These are phyloP conservation scores for Mesocricetus auratus DNA, from an alignment of 2,113 vertebrate genomes.

Conservation along the genomic window DNA sequence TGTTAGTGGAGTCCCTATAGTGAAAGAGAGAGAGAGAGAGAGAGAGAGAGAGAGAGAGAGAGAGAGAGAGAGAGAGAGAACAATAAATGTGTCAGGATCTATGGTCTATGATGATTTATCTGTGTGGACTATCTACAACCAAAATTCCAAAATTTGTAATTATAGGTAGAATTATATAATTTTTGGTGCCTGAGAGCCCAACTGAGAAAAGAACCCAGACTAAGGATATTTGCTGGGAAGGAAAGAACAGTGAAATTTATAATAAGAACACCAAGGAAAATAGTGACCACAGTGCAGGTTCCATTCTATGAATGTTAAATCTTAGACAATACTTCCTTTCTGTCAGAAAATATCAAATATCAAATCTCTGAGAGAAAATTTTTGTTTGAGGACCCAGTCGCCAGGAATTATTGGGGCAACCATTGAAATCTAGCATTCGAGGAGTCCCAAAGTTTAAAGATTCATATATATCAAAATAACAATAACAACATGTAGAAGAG, in stretches of 20 bases:
- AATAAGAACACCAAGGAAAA: background rate
- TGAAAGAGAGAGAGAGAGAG: background rate
- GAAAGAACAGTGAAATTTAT: background rate
- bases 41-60: background rate
- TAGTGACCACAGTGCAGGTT: background rate
- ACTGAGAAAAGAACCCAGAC: background rate
- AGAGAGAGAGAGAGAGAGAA: background rate
- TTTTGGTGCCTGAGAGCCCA: background rate
- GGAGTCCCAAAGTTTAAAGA: background rate
- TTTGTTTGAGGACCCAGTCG: background rate
- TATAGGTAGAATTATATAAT: background rate
- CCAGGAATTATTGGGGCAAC: background rate
- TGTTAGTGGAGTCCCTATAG: background rate
- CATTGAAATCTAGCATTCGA: background rate
- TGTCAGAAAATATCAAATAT: background rate
- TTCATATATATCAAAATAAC: background rate
- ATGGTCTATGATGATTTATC: background rate
- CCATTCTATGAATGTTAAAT: background rate
- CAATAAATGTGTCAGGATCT: background rate
- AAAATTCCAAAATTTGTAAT: background rate
- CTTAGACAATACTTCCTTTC: background rate
- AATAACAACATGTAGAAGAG: background rate
- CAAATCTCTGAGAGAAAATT: background rate
- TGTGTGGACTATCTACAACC: background rate
- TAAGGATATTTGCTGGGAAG: background rate